These are phyloP conservation scores for Cydia splendana DNA, from an alignment of 1,140 invertebrate species.

Conservation along the genomic window DNA sequence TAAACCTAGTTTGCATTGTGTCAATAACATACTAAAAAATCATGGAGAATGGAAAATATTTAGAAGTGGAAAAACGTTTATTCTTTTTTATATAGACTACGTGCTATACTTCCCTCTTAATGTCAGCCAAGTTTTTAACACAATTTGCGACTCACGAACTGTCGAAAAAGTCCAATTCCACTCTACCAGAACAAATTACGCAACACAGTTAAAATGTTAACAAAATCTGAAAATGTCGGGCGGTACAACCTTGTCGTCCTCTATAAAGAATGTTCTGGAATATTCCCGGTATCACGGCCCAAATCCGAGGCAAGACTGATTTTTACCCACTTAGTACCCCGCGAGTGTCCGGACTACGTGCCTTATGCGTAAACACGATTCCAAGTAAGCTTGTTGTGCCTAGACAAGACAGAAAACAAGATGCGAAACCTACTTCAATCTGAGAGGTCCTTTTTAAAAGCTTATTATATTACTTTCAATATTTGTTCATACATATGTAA, in stretches of 20 bases:
- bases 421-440: not conserved
- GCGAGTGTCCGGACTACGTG: conserved; percentile 1
- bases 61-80: no score
- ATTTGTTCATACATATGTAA: not conserved
- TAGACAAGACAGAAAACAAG: not conserved
- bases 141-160: not conserved
- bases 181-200: not conserved
- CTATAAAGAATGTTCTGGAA: not conserved
- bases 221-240: not conserved
- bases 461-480: not conserved
- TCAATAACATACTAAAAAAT: no score
- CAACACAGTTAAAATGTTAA: not conserved
- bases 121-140: not conserved
- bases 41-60: no score
- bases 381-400: not conserved
- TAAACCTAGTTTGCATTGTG: no score
- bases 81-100: no score
- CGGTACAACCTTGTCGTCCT: not conserved
- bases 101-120: no score
- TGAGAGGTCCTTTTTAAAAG: not conserved
- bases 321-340: conserved; percentile 7
- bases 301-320: conserved; percentile 13
- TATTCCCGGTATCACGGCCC: not conserved
- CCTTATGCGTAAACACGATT: conserved; percentile 3
- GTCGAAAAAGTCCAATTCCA: not conserved